Conservation (phyloP, 2,888 invertebrate genomes). For the Meta bourneti region DNA sequence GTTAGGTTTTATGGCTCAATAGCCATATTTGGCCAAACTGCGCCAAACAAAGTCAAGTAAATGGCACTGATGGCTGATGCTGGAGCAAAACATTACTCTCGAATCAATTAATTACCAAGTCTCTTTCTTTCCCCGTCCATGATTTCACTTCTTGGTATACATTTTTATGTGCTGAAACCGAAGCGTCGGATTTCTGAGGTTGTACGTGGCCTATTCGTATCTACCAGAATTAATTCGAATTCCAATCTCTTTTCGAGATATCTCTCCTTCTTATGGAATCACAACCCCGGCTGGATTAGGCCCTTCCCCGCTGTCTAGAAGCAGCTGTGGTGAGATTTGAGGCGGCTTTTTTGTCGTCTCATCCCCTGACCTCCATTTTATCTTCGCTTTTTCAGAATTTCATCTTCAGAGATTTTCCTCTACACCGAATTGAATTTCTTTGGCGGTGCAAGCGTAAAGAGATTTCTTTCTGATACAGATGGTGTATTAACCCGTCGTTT, state of each 20-base stretch:
- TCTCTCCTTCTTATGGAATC: not conserved
- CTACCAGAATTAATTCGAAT: not conserved
- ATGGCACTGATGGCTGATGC: no score
- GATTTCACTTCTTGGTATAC: no score
- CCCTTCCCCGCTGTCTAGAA: not conserved
- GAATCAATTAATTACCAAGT: no score
- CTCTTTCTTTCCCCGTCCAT: no score
- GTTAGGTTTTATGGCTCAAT: no score
- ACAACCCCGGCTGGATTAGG: not conserved
- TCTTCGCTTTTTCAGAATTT: not conserved
- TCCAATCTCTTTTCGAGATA: not conserved
- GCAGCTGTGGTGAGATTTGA: slow-evolving; percentile 43
- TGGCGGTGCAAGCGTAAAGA: not conserved
- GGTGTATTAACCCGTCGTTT: not conserved
- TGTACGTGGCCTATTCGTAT: no score
- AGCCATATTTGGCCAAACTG: no score
- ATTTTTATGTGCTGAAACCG: no score
- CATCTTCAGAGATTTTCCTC: not conserved
- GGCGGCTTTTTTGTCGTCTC: not conserved
- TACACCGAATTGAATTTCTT: not conserved
- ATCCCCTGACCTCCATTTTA: not conserved
- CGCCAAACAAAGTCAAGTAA: no score
- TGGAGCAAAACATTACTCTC: no score
- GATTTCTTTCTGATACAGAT: not conserved
- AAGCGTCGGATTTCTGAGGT: no score